A percentile compares a stretch with the other conserved stretches of the same genome.
Evolutionary conservation across 2,888 invertebrate species (phyloP).

Genomic region (Drosophila imparisetae): DNA sequence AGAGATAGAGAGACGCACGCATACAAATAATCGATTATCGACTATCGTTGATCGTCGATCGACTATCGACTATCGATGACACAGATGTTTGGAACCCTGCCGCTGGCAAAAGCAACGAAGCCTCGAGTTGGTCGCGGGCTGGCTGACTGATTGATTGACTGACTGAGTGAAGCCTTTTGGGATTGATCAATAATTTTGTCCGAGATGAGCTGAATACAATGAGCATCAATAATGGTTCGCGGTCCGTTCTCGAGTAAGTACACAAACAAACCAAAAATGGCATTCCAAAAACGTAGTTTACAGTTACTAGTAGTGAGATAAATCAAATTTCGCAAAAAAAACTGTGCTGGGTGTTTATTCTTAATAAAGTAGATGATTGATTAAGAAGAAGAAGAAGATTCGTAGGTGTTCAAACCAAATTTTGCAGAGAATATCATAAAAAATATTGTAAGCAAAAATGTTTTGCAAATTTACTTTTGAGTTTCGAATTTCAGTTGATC

Average conservation of each 20-base stretch:
- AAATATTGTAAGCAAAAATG: slow-evolving; percentile 34
- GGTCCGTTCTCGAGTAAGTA: slow-evolving; percentile 27
- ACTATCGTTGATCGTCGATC: slow-evolving; percentile 13
- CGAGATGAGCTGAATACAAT: slow-evolving; percentile 10
- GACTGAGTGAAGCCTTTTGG: neutral
- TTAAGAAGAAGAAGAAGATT: slow-evolving; percentile 29
- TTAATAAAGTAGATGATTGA: slow-evolving; percentile 5
- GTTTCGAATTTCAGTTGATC: slow-evolving; percentile 71
- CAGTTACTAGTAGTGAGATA: slow-evolving; percentile 38
- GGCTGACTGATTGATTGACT: slow-evolving; percentile 69
- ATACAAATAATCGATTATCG: slow-evolving; percentile 18
- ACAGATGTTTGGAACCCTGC: slow-evolving; percentile 29
- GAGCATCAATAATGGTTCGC: neutral
- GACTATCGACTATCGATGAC: slow-evolving; percentile 12
- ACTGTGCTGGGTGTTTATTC: slow-evolving; percentile 47
- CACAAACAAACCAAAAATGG: slow-evolving; percentile 31
- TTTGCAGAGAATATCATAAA: slow-evolving; percentile 33
- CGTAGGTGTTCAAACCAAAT: slow-evolving; percentile 43
- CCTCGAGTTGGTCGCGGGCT: slow-evolving; percentile 82
- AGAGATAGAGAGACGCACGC: slow-evolving; percentile 16
- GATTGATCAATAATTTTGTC: slow-evolving; percentile 24
- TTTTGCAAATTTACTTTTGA: slow-evolving; percentile 62
- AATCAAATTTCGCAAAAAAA: slow-evolving; percentile 36
- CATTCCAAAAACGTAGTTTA: slow-evolving; percentile 63
- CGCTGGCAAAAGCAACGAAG: slow-evolving; percentile 34